Conservation (phyloP, 2,113 vertebrate species). For the Labeo rohita region DNA sequence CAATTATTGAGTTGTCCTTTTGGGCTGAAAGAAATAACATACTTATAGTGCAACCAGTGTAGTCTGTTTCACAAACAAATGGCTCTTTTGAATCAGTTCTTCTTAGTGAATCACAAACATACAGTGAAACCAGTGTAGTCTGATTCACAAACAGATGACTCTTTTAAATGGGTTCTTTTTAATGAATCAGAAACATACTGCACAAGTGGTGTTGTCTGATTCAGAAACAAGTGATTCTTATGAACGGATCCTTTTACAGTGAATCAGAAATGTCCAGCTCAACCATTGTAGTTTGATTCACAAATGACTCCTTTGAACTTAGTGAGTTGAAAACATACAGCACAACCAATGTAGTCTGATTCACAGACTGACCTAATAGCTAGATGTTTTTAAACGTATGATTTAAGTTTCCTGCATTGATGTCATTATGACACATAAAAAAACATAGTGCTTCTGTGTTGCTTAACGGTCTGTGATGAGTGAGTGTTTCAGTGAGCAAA, state of each 20-base stretch:
- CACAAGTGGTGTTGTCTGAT: background rate
- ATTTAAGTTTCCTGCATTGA: background rate
- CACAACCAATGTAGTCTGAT: no score
- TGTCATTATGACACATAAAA: background rate
- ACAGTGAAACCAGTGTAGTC: background rate
- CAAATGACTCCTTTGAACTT: background rate
- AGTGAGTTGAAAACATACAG: no score
- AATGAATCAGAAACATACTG: background rate
- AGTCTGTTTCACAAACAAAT: background rate
- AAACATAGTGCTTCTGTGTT: background rate
- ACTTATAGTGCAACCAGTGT: background rate
- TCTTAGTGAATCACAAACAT: background rate
- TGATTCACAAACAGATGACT: background rate
- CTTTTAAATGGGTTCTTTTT: background rate
- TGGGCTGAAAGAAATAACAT: background rate
- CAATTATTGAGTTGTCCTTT: background rate
- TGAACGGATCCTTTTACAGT: background rate
- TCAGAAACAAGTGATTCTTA: background rate
- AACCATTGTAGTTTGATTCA: background rate
- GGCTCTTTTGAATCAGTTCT: background rate
- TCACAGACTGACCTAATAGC: background rate
- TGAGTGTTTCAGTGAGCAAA: constrained; percentile 3
- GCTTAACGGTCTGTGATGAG: constrained; percentile 33
- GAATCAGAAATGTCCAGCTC: background rate
- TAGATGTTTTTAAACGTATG: background rate